Base-by-base conservation (phyloP, 2,888 invertebrate genomes). In the Fissipunctia ypsillon region DNA sequence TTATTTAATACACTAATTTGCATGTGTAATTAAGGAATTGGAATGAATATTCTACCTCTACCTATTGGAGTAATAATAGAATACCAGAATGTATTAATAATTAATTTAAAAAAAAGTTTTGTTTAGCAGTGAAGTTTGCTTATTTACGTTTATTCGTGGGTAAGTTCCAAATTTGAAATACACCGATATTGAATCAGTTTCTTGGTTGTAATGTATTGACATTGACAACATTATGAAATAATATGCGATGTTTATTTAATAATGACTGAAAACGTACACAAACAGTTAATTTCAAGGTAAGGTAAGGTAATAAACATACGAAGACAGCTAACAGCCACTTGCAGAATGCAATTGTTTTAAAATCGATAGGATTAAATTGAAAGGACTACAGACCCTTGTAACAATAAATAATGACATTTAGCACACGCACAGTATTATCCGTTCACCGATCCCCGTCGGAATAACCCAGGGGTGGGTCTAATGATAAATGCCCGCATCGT, bases 401-500 rank as follows among this genome's bases (percentile, higher is more conserved):
- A 64, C 52, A 72, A 79, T 76, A 87, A 87, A 88, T 89, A 85
- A 87, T 84, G 83, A 88, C 85, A 88, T 88, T 88, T 88, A 76
- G 80, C 71, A 76, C 88, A 88, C 88, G 88, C 86, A 86, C 87
- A 78, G 75, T 84, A 87, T 86, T 87, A 89, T 80, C 77, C 86
- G 87, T 87, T 80, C 81, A 45, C 43, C 69, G 79, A 87, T 87
- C 85, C 88, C 88, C 85, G 83, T 75, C 84, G 85, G 78, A 80
- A 82, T 80, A 80, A 56, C 72, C 70, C 80, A 82, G 85, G 90
- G 91, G 89, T 88, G 89, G 87, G 87, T 81, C 74, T 80, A 79
- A 83, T 80, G 84, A 80, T 86, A 86, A 79, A 87, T 76, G 86
- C 91, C 90, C 90, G 90, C 89, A 91, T 90, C 88, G 82, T 68